A percentile compares a stretch with the other conserved stretches of the same genome.
phyloP scores from a whole-genome alignment of 2,888 invertebrate species.

The Drosophila quasianomalipes region DNA sequence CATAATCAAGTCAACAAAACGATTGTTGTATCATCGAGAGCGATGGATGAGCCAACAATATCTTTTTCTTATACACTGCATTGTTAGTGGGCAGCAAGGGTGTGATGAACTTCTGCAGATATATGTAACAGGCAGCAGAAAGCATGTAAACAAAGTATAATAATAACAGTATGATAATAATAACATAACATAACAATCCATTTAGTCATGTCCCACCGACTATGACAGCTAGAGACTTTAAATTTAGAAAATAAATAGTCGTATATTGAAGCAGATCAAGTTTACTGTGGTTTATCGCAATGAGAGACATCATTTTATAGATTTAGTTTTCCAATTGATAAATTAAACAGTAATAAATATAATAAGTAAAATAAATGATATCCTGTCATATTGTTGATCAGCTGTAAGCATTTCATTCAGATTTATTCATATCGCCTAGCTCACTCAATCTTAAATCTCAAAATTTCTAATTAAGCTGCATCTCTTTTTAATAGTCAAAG shows the following conservation, averaged over 20 bases:
- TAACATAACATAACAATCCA: neutral
- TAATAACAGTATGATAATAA: neutral
- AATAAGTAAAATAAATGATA: too few relatives aligned
- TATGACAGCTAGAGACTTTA: too few relatives aligned
- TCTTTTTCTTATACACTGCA: conserved; percentile 2
- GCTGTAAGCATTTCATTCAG: too few relatives aligned
- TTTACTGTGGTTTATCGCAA: too few relatives aligned
- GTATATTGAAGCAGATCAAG: too few relatives aligned
- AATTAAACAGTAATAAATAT: too few relatives aligned
- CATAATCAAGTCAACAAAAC: conserved; percentile 53
- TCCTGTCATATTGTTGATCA: too few relatives aligned
- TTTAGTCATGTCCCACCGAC: neutral
- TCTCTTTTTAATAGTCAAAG: neutral
- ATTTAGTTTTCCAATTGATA: neutral
- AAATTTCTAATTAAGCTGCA: neutral
- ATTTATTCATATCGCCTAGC: too few relatives aligned
- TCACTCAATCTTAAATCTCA: too few relatives aligned
- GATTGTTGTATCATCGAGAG: conserved; percentile 14
- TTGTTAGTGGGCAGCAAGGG: neutral
- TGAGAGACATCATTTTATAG: neutral
- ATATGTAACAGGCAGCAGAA: neutral
- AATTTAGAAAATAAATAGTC: too few relatives aligned
- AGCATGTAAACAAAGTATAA: neutral
- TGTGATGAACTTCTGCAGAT: neutral
- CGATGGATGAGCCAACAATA: conserved; percentile 5